These are phyloP conservation scores for Pholis gunnellus DNA, from an alignment of 2,113 vertebrate species.

Conservation along the genomic window DNA sequence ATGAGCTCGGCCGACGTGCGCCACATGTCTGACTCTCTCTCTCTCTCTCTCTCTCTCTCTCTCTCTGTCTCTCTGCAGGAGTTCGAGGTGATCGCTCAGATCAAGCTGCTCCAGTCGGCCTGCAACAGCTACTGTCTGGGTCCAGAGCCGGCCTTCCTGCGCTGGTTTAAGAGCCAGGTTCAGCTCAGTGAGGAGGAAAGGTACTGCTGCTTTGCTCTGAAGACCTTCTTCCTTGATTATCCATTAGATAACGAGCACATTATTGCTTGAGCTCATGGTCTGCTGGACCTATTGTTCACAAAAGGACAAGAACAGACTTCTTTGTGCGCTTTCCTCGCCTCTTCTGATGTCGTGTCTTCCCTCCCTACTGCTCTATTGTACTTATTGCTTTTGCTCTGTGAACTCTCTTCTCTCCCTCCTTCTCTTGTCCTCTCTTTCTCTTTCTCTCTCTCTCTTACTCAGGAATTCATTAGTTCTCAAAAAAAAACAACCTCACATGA, in stretches of 20 bases:
- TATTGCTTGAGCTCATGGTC: slow-evolving; percentile 45
- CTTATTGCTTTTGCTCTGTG: slow-evolving; percentile 29
- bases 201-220: slow-evolving; percentile 71
- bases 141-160: slow-evolving; percentile 88
- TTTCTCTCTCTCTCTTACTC: background rate
- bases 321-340: slow-evolving; percentile 23
- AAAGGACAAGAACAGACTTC: slow-evolving; percentile 38
- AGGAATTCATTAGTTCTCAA: background rate
- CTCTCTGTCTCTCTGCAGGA: slow-evolving; percentile 82
- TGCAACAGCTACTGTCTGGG: slow-evolving; percentile 94
- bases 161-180: slow-evolving; percentile 90
- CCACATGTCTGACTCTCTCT: background rate
- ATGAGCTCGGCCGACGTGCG: background rate
- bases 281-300: slow-evolving; percentile 59
- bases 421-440: background rate
- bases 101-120: slow-evolving; percentile 94
- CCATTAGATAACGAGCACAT: slow-evolving; percentile 46
- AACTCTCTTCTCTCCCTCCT: background rate
- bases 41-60: no score
- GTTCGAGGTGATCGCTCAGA: slow-evolving; percentile 96
- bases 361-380: slow-evolving; percentile 57
- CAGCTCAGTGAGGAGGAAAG: slow-evolving; percentile 92
- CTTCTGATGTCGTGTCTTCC: slow-evolving; percentile 18
- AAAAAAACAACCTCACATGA: background rate
- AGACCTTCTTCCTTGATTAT: slow-evolving; percentile 1